Evolutionary conservation across 2,888 invertebrate genomes (phyloP).

Genomic region (Xiphydria camelus): DNA sequence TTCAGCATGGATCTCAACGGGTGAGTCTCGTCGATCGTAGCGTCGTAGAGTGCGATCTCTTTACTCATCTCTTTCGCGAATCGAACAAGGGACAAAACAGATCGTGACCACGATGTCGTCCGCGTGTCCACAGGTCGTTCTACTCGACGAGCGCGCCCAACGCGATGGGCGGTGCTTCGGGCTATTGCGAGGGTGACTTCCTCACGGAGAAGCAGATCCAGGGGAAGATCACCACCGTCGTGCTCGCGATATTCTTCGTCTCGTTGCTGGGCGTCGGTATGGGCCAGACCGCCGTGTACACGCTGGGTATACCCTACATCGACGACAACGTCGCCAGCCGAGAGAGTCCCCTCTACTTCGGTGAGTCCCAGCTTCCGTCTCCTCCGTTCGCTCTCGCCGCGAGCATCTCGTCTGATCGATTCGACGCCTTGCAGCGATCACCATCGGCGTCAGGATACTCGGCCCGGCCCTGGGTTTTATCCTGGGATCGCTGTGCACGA

Average conservation of each 20-base stretch:
- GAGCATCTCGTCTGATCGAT: too few relatives aligned
- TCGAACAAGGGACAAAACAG: too few relatives aligned
- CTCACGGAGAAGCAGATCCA: slow-evolving; percentile 70
- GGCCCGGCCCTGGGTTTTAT: slow-evolving; percentile 91
- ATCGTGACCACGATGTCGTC: too few relatives aligned
- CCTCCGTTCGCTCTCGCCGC: background rate
- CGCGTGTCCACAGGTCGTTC: too few relatives aligned
- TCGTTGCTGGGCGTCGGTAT: slow-evolving; percentile 87
- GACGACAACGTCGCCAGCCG: slow-evolving; percentile 92
- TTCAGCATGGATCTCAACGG: slow-evolving; percentile 32
- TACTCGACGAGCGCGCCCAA: slow-evolving; percentile 3
- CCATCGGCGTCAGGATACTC: slow-evolving; percentile 87
- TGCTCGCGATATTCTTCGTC: slow-evolving; percentile 85
- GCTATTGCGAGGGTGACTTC: slow-evolving; percentile 65
- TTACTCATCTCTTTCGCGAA: too few relatives aligned
- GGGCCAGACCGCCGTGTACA: slow-evolving; percentile 90
- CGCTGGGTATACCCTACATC: slow-evolving; percentile 90
- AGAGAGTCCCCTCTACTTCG: slow-evolving; percentile 90
- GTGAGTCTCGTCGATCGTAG: slow-evolving; percentile 28
- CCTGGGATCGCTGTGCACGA: slow-evolving; percentile 85
- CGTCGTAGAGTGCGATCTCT: slow-evolving; percentile 8
- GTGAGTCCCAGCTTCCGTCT: slow-evolving; percentile 61
- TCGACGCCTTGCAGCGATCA: slow-evolving; percentile 79
- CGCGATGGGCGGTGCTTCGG: slow-evolving; percentile 34
- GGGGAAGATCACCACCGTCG: slow-evolving; percentile 77